Evolutionary conservation across 2,888 invertebrate species (phyloP), one percentile per base, ranked within the genome.

Genomic region (Perdita meconis): DNA sequence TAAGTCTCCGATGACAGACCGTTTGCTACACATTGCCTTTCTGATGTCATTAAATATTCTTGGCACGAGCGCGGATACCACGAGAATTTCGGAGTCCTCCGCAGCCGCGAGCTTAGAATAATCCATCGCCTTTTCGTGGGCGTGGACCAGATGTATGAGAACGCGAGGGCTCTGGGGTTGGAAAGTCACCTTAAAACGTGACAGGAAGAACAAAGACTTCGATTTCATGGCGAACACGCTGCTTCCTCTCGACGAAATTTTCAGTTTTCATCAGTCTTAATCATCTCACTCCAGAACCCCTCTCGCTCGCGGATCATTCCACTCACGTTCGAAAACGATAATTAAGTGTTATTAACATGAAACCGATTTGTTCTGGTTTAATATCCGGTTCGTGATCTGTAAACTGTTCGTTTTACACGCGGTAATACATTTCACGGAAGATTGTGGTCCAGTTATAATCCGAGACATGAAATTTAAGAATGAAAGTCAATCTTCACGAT

Each of bases 81-180:
- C 67, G 64, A 71, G 84, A 86, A 82, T 80, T 80, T 83, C 84
- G 70, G 78, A 72, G 73, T 69, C 64, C 40, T 53, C 42, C 59
- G 36, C 65, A 69, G 74, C 67, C 74, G 67, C 68, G 64, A 51
- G 82, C 66, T 83, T 86, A 81, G 87, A 87, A 84, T 87, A 85
- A 87, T 86, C 84, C 87, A 82, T 82, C 80, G 78, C 83, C 82
- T 82, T 84, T 82, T 78, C 56, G 72, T 79, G 84, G 85, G 82
- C 87, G 87, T 85, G 82, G 83, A 83, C 79, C 80, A 78, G 77
- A 79, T 74, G 78, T 77, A 81, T 40, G 80, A 78, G 81, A 81
- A 71, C 70, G 59, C 70, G 65, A 69, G 69, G 67, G 36, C 72
- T 53, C 44, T n/a, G 63, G 81, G 76, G 77, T 70, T 71, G 77